Base-by-base conservation (phyloP, 2,888 invertebrate species). In the Cephus spinipes region DNA sequence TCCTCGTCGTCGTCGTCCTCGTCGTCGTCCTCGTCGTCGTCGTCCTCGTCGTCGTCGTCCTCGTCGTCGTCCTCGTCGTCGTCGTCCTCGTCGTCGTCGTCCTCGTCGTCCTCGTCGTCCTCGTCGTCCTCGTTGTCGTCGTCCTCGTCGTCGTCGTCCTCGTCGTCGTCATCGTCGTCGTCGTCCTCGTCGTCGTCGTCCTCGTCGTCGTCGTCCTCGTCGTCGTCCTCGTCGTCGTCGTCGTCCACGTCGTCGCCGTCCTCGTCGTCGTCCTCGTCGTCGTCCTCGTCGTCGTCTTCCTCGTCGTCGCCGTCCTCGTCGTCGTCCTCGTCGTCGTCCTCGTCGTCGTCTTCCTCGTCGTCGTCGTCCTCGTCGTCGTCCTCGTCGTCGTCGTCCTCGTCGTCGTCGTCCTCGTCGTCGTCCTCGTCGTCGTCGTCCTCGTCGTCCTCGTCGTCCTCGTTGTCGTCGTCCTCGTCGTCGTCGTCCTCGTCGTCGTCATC, bases 141-240 rank as follows among this genome's bases (percentile, higher is more conserved):
- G 12, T 15, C 68, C 12, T 68, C 68, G 68, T 68, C 68, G 68
- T 68, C 68, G 68, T 68, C 68, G 68, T 68, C 68, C 68, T 23
- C 68, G 68, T 12, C 30, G 6, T 30, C 40, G 32, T 33, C 73
- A 33, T 34, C 33, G 34, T 73, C 33, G 31, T 34, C 1, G 35
- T 75, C 36, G 30, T 55, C 36, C 40, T 75, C 75, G 3, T 36
- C 36, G 36, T 3, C 75, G 33, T 36, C 36, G 35, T 75, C 75
- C 31, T 36, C 36, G 35, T 75, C 75, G 3, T 55, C 40, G 12
- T 4, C 55, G 69, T 40, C 69, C 23, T 23, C 23, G 31, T 23
- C 31, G 12, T 69, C 76, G 35, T 40, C 69, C 68, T 30, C 32
- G n/a, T 34, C 76, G 31, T n/a, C n/a, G n/a, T n/a, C n/a, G n/a